Evolutionary conservation across 2,888 invertebrate species (phyloP).

Genomic region (Aplocera efformata): DNA sequence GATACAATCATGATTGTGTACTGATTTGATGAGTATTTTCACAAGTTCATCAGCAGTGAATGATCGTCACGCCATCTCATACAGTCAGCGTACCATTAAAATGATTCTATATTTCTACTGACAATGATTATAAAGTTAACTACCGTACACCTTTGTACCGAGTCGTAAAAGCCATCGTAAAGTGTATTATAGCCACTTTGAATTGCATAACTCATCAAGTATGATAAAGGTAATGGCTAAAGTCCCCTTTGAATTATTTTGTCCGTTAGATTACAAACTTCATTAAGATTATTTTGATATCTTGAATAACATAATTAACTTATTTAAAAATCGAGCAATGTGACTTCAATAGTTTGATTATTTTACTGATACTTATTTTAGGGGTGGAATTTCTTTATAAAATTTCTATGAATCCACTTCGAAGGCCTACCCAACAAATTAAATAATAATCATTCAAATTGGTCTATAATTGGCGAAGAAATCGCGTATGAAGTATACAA

Average conservation of each 20-base stretch:
- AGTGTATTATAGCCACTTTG: constrained; percentile 26
- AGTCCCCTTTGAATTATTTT: constrained; percentile 9
- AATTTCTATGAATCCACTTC: too few relatives aligned
- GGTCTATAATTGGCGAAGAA: too few relatives aligned
- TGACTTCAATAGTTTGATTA: too few relatives aligned
- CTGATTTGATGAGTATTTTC: background rate
- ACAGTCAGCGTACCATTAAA: constrained; percentile 1
- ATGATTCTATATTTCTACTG: constrained; percentile 35
- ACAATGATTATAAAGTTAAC: constrained; percentile 36
- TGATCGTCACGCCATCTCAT: constrained; percentile 3
- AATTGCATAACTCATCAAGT: constrained; percentile 26
- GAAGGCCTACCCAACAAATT: too few relatives aligned
- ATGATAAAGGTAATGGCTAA: constrained; percentile 20
- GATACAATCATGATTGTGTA: too few relatives aligned
- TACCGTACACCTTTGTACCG: constrained; percentile 34
- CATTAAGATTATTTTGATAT: background rate
- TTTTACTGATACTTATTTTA: too few relatives aligned
- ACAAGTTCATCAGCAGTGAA: background rate
- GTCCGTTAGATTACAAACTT: constrained; percentile 10
- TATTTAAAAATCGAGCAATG: too few relatives aligned
- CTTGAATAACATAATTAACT: too few relatives aligned
- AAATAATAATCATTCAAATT: too few relatives aligned
- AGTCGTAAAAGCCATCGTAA: constrained; percentile 32
- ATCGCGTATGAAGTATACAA: too few relatives aligned
- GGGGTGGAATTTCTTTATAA: too few relatives aligned